Evolutionary conservation across 2,888 invertebrate genomes (phyloP).

Genomic region (Nemapogon koenigi): DNA sequence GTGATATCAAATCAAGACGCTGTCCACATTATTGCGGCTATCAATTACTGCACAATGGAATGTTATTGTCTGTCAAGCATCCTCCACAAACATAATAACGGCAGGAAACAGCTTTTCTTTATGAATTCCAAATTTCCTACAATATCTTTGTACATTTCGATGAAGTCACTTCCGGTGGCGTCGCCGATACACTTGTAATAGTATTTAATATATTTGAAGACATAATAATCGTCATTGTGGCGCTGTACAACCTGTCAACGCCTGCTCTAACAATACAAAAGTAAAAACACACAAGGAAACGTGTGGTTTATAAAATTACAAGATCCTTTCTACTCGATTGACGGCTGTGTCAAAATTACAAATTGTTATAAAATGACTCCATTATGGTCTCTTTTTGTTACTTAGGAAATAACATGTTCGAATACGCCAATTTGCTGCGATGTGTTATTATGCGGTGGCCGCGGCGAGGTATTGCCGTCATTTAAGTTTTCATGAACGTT

Average conservation of each 20-base stretch:
- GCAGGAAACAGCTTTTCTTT: too few species aligned
- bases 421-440: conserved; percentile 31
- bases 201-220: background rate
- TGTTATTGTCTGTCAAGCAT: too few species aligned
- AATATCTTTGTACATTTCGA: conserved; percentile 26
- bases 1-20: too few species aligned
- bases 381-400: conserved; percentile 40
- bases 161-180: conserved; percentile 44
- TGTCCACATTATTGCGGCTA: too few species aligned
- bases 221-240: conserved; percentile 25
- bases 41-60: too few species aligned
- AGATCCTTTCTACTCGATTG: conserved; percentile 36
- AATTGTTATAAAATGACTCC: conserved; percentile 55
- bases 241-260: conserved; percentile 55
- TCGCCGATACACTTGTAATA: conserved; percentile 18
- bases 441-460: conserved; percentile 39
- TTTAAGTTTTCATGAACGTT: conserved; percentile 1
- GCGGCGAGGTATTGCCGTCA: conserved; percentile 14
- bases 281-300: conserved; percentile 42
- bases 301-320: conserved; percentile 55
- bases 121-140: too few species aligned
- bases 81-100: too few species aligned
- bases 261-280: conserved; percentile 43
- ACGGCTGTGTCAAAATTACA: conserved; percentile 54
- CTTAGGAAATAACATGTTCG: conserved; percentile 42